These are phyloP conservation scores for Thereva nobilitata DNA, from an alignment of 2,888 invertebrate species.

Conservation along the genomic window DNA sequence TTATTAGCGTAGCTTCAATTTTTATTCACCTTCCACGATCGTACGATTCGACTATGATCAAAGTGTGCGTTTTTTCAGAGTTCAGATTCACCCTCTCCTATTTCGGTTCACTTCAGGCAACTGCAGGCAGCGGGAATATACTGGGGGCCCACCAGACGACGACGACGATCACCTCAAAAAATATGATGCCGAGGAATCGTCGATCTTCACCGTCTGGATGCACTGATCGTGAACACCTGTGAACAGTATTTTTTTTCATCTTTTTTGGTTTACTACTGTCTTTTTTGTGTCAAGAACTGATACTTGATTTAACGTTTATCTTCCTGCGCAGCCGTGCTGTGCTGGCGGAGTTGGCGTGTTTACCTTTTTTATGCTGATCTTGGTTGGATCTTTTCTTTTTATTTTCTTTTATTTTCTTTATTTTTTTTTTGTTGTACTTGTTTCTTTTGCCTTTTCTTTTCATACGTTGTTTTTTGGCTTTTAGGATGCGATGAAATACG, in stretches of 20 bases:
- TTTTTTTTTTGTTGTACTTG: slow-evolving; percentile 9
- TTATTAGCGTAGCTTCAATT: no score
- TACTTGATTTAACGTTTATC: slow-evolving; percentile 30
- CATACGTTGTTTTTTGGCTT: no score
- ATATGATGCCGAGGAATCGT: slow-evolving; percentile 16
- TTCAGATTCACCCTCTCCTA: background rate
- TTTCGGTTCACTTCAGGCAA: background rate
- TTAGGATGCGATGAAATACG: background rate
- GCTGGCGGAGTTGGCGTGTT: slow-evolving; percentile 13
- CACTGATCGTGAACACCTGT: slow-evolving; percentile 48
- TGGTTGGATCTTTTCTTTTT: no score
- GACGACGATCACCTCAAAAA: slow-evolving; percentile 8
- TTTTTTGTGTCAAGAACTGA: slow-evolving; percentile 33
- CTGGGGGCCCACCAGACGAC: slow-evolving; percentile 13
- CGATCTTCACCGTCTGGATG: slow-evolving; percentile 29
- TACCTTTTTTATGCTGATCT: slow-evolving; percentile 25
- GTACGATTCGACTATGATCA: no score
- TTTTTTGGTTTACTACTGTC: slow-evolving; percentile 25
- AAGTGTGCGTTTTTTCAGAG: no score
- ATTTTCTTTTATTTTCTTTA: slow-evolving; percentile 27
- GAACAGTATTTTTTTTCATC: slow-evolving; percentile 43
- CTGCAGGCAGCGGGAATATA: background rate
- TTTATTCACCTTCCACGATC: no score
- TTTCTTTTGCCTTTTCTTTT: no score
- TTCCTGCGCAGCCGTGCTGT: background rate